phyloP scores from a whole-genome alignment of 2,888 invertebrate species.

The Drosophila ochracea region DNA sequence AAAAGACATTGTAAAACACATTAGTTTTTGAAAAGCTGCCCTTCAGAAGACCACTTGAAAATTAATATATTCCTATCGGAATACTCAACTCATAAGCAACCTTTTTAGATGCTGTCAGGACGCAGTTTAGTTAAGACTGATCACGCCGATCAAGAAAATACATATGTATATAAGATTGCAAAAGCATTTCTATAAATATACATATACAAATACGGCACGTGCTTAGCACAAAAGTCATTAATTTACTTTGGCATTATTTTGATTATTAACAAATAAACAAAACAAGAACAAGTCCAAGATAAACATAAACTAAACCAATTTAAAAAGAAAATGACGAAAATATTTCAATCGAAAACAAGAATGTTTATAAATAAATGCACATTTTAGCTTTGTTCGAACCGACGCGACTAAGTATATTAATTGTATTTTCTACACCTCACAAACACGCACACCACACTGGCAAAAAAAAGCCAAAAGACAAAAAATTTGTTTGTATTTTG shows the following conservation, averaged over 20 bases:
- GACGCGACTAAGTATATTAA: slow-evolving; percentile 54
- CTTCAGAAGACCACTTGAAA: not conserved
- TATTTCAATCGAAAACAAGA: slow-evolving; percentile 69
- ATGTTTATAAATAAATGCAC: slow-evolving; percentile 75
- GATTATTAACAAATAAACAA: slow-evolving; percentile 65
- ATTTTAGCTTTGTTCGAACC: slow-evolving; percentile 42
- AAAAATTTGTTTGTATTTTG: slow-evolving; percentile 44
- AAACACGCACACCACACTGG: slow-evolving; percentile 3
- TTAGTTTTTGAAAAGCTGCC: not conserved
- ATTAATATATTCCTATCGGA: not conserved
- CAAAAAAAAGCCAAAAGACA: slow-evolving; percentile 24
- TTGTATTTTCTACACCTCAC: slow-evolving; percentile 56
- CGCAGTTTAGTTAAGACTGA: not conserved
- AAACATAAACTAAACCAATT: slow-evolving; percentile 19
- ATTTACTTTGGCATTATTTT: slow-evolving; percentile 66
- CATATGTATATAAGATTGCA: not conserved
- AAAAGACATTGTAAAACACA: not conserved
- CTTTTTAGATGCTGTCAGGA: not conserved
- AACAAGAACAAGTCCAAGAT: slow-evolving; percentile 27
- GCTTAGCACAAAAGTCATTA: slow-evolving; percentile 46
- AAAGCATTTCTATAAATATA: slow-evolving; percentile 1
- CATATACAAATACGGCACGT: slow-evolving; percentile 50
- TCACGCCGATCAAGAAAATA: not conserved
- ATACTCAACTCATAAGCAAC: not conserved
- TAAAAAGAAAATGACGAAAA: slow-evolving; percentile 60